A percentile compares a stretch with the other conserved stretches of the same genome.
These are phyloP conservation scores for Arge pagana DNA, from an alignment of 2,888 invertebrate species.

Conservation along the genomic window DNA sequence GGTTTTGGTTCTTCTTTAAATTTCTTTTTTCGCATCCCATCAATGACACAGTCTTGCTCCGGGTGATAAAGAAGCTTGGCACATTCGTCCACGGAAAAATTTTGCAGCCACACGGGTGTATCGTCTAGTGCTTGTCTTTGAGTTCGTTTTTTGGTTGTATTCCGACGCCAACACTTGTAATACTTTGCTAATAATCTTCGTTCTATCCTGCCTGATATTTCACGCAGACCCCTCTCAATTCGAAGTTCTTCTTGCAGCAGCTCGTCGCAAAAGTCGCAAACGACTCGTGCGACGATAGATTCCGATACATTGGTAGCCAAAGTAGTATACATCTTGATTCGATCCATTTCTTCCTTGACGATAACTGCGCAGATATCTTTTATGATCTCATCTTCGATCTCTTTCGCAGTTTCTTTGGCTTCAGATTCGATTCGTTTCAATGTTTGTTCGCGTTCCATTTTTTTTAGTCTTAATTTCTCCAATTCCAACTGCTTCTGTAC, in stretches of 20 bases:
- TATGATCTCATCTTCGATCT: slow-evolving; percentile 38
- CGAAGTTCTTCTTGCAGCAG: slow-evolving; percentile 51
- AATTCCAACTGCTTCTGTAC: slow-evolving; percentile 30
- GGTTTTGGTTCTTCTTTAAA: slow-evolving; percentile 30
- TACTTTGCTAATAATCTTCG: slow-evolving; percentile 54
- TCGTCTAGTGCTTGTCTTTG: slow-evolving; percentile 62
- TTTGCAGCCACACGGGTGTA: slow-evolving; percentile 64
- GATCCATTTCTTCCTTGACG: slow-evolving; percentile 39
- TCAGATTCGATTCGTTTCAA: slow-evolving; percentile 34
- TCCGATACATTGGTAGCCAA: slow-evolving; percentile 38
- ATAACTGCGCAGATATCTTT: slow-evolving; percentile 38
- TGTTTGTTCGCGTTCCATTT: slow-evolving; percentile 28
- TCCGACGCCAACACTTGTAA: slow-evolving; percentile 59
- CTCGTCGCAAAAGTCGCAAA: slow-evolving; percentile 46
- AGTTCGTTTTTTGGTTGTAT: slow-evolving; percentile 53
- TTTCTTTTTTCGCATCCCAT: slow-evolving; percentile 56
- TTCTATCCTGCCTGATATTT: slow-evolving; percentile 51
- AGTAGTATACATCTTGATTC: slow-evolving; percentile 37
- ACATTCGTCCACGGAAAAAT: slow-evolving; percentile 53
- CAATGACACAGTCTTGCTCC: slow-evolving; percentile 58
- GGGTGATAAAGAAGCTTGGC: slow-evolving; percentile 58
- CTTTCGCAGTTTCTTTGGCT: slow-evolving; percentile 37
- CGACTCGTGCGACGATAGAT: slow-evolving; percentile 41
- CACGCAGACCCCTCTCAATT: slow-evolving; percentile 51
- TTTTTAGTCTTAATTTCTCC: slow-evolving; percentile 27